Base-by-base conservation (phyloP, 37 sponge, comb jelly and placozoan genomes). In the Spongilla lacustris region DNA sequence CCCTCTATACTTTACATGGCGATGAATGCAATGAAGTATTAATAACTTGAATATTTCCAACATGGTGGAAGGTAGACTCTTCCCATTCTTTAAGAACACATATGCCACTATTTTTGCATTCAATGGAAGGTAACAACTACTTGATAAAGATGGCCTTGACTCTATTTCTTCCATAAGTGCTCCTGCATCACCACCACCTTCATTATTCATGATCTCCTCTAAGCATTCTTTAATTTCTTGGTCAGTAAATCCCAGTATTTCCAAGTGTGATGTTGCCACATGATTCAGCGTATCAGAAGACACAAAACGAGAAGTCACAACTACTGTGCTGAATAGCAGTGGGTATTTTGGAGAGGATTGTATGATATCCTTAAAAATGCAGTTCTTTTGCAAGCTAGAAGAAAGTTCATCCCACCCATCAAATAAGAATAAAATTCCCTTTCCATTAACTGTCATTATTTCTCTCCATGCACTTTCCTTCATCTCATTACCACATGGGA, bases 331-430 rank as follows among this genome's bases (percentile, higher is more conserved):
- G 25, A n/a, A 2, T 2, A 37, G 77, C 37, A 77, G 2, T 10
- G 33, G 19, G 13, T 36, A 25, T 1, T 31, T 19, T 10, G 21
- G 11, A n/a, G 77, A 38, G 37, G 14, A 22, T 17, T 38, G 13
- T 17, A 77, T 77, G 1, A 77, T 30, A 0, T 17, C 14, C 4
- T 36, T 22, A 22, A 77, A 19, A 19, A 77, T 14, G 1, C 46
- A 77, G 4, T 35, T 2, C 2, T 17, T 30, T 13, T 46, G 37
- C 24, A 77, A 34, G 23, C 4, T 14, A 12, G 19, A 46, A 8
- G 37, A 14, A 4, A 77, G 36, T n/a, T 77, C 77, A 77, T 77
- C 77, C 77, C 77, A 77, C 14, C 41, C 24, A 34, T 77, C 77
- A 0, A 77, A 35, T 19, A 77, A 13, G n/a, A 77, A 35, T 26